Evolutionary conservation across 2,113 vertebrate genomes (phyloP).

Genomic region (Petrocephalus microphthalmus): DNA sequence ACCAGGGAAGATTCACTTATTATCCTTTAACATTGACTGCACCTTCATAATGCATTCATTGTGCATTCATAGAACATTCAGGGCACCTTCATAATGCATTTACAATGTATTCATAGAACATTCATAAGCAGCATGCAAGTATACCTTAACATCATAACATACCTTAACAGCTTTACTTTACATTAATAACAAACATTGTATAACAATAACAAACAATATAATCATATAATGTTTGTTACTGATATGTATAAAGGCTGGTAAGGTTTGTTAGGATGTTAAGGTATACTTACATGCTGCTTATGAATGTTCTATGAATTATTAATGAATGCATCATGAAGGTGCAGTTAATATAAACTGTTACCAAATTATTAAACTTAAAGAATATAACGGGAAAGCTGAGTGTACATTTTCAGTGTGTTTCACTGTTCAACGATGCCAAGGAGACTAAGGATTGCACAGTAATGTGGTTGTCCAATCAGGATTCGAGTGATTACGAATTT

Average conservation of each 20-base stretch:
- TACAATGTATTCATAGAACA: too few species aligned
- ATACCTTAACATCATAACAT: too few species aligned
- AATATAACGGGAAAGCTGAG: not conserved
- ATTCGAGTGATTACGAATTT: not conserved
- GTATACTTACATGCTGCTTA: not conserved
- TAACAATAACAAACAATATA: too few species aligned
- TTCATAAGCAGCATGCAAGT: too few species aligned
- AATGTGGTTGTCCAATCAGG: not conserved
- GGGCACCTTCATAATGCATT: not conserved
- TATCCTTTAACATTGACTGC: not conserved
- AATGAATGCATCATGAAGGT: not conserved
- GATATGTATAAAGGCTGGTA: not conserved
- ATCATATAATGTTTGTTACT: too few species aligned
- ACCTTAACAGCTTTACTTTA: too few species aligned
- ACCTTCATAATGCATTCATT: not conserved
- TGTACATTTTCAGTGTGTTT: not conserved
- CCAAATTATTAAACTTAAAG: not conserved
- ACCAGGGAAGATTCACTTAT: not conserved
- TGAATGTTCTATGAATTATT: not conserved
- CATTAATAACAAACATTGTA: too few species aligned
- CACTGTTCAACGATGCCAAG: not conserved
- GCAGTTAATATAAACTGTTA: not conserved
- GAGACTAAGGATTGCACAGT: not conserved
- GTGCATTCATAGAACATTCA: too few species aligned
- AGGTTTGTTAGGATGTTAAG: not conserved